These are phyloP conservation scores for Ctenoplectra terminalis DNA, from an alignment of 1,140 invertebrate genomes.

Conservation along the genomic window DNA sequence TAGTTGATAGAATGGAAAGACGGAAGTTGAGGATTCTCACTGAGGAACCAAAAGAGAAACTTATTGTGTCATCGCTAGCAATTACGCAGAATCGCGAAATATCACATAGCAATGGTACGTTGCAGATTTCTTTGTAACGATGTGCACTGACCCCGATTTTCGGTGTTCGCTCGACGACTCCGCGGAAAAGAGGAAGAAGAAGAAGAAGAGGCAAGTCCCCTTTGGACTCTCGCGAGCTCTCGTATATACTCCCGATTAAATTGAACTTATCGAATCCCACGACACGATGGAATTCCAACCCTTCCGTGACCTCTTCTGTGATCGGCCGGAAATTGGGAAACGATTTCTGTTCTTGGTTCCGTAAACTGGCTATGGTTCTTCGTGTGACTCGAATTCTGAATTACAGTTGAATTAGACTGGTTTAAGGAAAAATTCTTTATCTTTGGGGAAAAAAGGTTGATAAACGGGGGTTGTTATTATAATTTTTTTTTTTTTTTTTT, in stretches of 20 bases:
- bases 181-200: not conserved
- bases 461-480: not conserved
- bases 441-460: not conserved
- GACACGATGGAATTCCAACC: not conserved
- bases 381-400: not conserved
- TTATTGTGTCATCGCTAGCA: slow-evolving; percentile 31
- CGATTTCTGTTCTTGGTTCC: not conserved
- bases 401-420: not conserved
- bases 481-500: not conserved
- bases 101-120: not conserved
- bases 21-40: too few relatives aligned
- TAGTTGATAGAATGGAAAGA: too few relatives aligned
- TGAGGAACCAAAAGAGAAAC: not conserved
- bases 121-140: slow-evolving; percentile 15
- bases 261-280: not conserved
- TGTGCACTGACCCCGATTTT: slow-evolving; percentile 42
- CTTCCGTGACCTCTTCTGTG: not conserved
- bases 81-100: slow-evolving; percentile 38
- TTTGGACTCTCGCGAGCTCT: not conserved
- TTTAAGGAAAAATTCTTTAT: not conserved
- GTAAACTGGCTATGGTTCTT: not conserved
- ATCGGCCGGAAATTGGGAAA: not conserved
- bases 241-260: slow-evolving; percentile 6
- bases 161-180: not conserved
- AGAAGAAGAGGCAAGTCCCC: too few relatives aligned